phyloP scores from a whole-genome alignment of 1,140 invertebrate genomes.

The Drosophila takahashii region DNA sequence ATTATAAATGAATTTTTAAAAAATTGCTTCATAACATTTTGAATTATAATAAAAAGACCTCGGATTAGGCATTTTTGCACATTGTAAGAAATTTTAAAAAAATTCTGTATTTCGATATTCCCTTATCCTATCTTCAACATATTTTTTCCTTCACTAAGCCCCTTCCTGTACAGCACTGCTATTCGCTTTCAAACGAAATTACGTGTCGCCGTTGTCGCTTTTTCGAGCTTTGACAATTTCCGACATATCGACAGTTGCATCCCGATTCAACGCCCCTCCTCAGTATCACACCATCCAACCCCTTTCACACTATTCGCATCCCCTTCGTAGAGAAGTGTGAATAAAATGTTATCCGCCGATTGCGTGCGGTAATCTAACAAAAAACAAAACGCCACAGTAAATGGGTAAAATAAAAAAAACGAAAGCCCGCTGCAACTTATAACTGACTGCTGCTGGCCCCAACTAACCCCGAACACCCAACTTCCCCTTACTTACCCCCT shows the following conservation, averaged over 20 bases:
- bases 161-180: not conserved
- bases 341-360: slow-evolving; percentile 71
- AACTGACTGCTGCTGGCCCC: slow-evolving; percentile 42
- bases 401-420: slow-evolving; percentile 19
- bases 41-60: too few species aligned
- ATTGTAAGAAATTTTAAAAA: too few species aligned
- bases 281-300: not conserved
- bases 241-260: slow-evolving; percentile 71
- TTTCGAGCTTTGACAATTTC: slow-evolving; percentile 66
- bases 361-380: slow-evolving; percentile 53
- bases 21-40: too few species aligned
- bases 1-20: too few species aligned
- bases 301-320: not conserved
- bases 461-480: slow-evolving; percentile 19
- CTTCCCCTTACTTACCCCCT: not conserved
- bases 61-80: too few species aligned
- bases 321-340: slow-evolving; percentile 41
- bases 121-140: not conserved
- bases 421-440: slow-evolving; percentile 31
- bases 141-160: not conserved
- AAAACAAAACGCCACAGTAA: slow-evolving; percentile 21
- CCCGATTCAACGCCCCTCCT: slow-evolving; percentile 3
- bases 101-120: not conserved
- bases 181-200: slow-evolving; percentile 59
- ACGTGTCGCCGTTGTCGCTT: slow-evolving; percentile 57